Conservation (phyloP, 2,113 vertebrate species). For the Chlamydotis undulata region DNA sequence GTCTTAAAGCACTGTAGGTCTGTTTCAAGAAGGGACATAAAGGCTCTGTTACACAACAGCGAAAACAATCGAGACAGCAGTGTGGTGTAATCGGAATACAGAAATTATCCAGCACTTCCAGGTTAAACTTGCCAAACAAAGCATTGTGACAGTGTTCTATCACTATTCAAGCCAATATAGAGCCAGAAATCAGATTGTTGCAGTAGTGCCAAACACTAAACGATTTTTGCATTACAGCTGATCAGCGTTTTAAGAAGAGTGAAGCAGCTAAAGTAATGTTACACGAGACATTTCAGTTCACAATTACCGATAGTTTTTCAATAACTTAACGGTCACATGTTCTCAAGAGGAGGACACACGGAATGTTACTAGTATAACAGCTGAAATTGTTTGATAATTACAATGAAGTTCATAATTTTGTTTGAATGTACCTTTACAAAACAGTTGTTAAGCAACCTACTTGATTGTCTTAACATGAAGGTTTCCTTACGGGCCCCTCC, state of each 20-base stretch:
- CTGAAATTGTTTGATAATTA: background rate
- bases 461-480: background rate
- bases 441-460: background rate
- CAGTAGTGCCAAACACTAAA: background rate
- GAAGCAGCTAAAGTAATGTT: background rate
- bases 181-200: background rate
- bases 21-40: background rate
- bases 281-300: background rate
- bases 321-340: background rate
- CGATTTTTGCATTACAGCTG: background rate
- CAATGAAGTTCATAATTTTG: background rate
- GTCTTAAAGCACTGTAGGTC: background rate
- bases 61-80: background rate
- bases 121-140: background rate
- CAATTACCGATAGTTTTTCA: background rate
- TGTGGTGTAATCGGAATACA: background rate
- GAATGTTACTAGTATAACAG: background rate
- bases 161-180: background rate
- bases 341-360: background rate
- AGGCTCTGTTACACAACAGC: background rate
- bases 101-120: background rate
- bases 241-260: background rate
- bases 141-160: background rate
- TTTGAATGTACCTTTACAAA: background rate
- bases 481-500: background rate